These are phyloP conservation scores for Enteromius mattozi DNA, from an alignment of 2,797 vertebrate species.

Conservation along the genomic window DNA sequence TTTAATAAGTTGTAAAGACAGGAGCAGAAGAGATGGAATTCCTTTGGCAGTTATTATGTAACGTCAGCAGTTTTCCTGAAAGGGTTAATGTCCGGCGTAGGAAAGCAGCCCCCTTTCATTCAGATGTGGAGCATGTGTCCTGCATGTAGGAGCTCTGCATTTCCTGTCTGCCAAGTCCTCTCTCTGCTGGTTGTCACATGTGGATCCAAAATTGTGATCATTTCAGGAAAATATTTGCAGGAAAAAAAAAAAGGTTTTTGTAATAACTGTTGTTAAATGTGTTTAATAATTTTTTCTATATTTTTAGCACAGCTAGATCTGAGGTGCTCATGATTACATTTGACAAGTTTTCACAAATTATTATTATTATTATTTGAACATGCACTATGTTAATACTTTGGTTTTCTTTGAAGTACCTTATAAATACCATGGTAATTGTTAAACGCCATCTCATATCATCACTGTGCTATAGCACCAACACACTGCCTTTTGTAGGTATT, in stretches of 20 bases:
- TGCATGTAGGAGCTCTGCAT: constrained; percentile 1
- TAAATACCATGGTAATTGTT: not conserved
- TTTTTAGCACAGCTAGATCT: not conserved
- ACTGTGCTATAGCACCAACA: not conserved
- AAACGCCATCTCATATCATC: not conserved
- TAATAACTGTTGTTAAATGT: not conserved
- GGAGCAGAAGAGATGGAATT: not conserved
- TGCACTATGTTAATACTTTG: not conserved
- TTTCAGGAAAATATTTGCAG: not conserved
- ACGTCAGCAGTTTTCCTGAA: constrained; percentile 17
- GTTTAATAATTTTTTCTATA: not conserved
- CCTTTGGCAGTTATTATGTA: constrained; percentile 35
- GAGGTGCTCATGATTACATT: not conserved
- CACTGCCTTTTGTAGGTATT: not conserved
- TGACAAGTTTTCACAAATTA: not conserved
- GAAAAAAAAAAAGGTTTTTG: not conserved
- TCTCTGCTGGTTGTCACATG: not conserved
- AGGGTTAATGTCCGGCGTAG: constrained; percentile 33
- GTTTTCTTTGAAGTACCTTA: not conserved
- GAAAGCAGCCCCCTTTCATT: constrained; percentile 11
- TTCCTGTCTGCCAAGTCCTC: not conserved
- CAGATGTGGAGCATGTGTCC: constrained; percentile 8
- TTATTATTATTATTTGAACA: not conserved
- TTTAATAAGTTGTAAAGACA: not conserved
- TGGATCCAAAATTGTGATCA: not conserved